These are phyloP conservation scores for Cryptosula pallasiana DNA, from an alignment of 2,888 invertebrate genomes.

Conservation along the genomic window DNA sequence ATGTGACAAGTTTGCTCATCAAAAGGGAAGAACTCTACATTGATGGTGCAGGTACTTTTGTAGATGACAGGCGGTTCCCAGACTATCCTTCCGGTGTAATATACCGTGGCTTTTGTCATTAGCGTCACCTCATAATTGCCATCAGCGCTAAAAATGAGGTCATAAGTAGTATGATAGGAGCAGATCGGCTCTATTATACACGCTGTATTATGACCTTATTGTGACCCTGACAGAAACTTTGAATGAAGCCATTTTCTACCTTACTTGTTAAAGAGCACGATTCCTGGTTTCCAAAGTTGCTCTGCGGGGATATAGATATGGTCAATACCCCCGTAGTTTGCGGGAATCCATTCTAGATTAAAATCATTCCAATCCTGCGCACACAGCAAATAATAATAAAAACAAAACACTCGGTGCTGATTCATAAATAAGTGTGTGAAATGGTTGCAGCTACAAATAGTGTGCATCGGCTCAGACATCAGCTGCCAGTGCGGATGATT, in stretches of 20 bases:
- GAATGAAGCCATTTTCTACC: too few relatives aligned
- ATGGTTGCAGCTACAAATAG: too few relatives aligned
- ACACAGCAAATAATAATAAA: too few relatives aligned
- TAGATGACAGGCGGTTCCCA: conserved; percentile 98
- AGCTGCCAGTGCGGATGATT: too few relatives aligned
- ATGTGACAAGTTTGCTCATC: conserved; percentile 85
- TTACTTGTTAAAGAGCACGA: conserved; percentile 94
- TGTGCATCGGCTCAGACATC: too few relatives aligned
- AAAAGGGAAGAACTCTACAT: conserved; percentile 56
- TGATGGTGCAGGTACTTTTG: conserved; percentile 66
- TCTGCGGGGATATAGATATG: conserved; percentile 93
- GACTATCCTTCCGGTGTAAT: conserved; percentile 81
- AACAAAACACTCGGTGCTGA: too few relatives aligned
- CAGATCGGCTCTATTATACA: too few relatives aligned
- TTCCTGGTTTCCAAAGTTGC: conserved; percentile 95
- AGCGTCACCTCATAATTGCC: conserved; percentile 89
- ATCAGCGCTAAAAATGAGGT: conserved; percentile 69
- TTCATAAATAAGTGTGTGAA: too few relatives aligned
- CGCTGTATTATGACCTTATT: too few relatives aligned
- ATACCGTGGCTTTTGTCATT: conserved; percentile 91
- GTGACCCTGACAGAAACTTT: too few relatives aligned
- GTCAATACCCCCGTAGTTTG: conserved; percentile 85
- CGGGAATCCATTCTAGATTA: conserved; percentile 91
- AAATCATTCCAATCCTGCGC: conserved; percentile 62
- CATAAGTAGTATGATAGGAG: too few relatives aligned